Evolutionary conservation across 53 echinoderm and acorn worm species (phyloP).

Genomic region (Luidia sarsii): DNA sequence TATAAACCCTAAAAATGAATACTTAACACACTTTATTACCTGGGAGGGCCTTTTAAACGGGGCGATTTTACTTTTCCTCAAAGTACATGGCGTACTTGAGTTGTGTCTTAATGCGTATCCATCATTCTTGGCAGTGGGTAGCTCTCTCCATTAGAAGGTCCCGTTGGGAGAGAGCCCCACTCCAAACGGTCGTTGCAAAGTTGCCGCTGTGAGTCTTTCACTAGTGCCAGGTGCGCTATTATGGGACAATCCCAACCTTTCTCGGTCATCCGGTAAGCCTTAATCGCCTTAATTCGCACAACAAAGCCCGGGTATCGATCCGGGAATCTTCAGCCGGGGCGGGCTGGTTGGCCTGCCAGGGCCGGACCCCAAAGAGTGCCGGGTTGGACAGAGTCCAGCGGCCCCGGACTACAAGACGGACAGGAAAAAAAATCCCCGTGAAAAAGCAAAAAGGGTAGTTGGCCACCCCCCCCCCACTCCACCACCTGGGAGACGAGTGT

Average conservation of each 20-base stretch:
- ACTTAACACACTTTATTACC: no score
- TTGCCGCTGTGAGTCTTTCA: conserved; percentile 1
- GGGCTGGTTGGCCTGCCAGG: background rate
- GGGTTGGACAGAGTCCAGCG: background rate
- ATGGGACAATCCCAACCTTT: background rate
- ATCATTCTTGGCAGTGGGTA: background rate
- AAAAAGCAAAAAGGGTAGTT: no score
- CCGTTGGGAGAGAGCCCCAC: conserved; percentile 2
- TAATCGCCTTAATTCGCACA: conserved; percentile 3
- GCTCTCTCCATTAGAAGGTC: background rate
- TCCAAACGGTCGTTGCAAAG: no score
- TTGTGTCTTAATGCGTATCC: background rate
- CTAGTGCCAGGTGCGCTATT: conserved; percentile 42
- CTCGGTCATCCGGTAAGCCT: background rate
- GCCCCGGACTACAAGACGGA: background rate
- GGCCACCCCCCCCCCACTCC: no score
- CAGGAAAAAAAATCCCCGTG: background rate
- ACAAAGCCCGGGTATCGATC: conserved; percentile 26
- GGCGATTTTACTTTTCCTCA: background rate
- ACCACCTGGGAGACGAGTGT: conserved; percentile 47
- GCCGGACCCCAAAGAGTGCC: background rate
- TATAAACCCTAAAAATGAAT: no score
- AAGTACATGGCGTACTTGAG: background rate
- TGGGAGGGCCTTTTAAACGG: no score
- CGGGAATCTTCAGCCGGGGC: background rate